Percentiles rank a stretch among this genome's conserved stretches.
phyloP scores from a whole-genome alignment of 1,140 invertebrate species.

The Drosophila miranda region DNA sequence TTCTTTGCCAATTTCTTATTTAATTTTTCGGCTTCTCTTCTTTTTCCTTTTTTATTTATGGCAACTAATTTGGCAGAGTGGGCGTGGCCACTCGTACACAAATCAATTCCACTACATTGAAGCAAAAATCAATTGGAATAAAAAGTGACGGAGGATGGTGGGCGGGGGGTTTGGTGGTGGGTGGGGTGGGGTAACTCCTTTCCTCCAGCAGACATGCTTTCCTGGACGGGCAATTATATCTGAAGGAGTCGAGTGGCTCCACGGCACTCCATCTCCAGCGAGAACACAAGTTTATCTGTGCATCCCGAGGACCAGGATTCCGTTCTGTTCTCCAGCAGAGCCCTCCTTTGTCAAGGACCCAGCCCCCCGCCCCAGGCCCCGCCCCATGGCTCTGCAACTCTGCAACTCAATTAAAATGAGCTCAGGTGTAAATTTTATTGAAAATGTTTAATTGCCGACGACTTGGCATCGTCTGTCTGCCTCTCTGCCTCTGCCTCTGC shows the following conservation, averaged over 20 bases:
- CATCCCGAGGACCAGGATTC: background rate
- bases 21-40: constrained; percentile 40
- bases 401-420: constrained; percentile 81
- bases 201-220: constrained; percentile 26
- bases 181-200: background rate
- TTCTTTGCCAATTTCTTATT: constrained; percentile 56
- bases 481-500: constrained; percentile 45
- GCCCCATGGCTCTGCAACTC: constrained; percentile 6
- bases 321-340: background rate
- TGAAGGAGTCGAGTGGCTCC: constrained; percentile 54
- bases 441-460: constrained; percentile 76
- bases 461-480: constrained; percentile 54
- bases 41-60: constrained; percentile 59
- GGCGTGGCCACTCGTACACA: constrained; percentile 70
- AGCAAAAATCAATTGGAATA: constrained; percentile 72
- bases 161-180: background rate
- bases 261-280: constrained; percentile 1
- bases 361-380: background rate
- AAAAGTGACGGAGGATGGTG: constrained; percentile 8
- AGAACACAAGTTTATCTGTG: constrained; percentile 68
- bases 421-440: constrained; percentile 81
- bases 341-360: constrained; percentile 53
- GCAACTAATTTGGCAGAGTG: constrained; percentile 67
- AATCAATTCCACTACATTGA: constrained; percentile 80
- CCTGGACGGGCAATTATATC: constrained; percentile 67